Evolutionary conservation across 2,797 vertebrate species (phyloP), one percentile per base, ranked within the genome.

Genomic region (Pseudochirops cupreus): DNA sequence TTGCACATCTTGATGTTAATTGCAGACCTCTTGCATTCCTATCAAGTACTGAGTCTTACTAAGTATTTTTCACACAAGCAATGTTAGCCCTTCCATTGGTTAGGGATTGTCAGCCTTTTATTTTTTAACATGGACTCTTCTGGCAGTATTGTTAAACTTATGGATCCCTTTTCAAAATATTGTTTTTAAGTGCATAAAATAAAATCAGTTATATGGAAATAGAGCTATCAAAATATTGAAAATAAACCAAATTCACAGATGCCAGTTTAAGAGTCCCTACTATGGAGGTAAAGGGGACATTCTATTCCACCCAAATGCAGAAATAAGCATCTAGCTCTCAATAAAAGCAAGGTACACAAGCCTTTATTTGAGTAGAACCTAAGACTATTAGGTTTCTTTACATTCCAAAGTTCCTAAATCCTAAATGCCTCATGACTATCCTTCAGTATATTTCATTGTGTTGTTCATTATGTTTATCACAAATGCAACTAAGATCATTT

Each of bases 311-410:
- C 93, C 13, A 91, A 91, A 93, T 93, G 31, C 52, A 74, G 14
- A 94, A 14, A 90, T 46, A 93, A 28, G 95, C 94, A 46, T 91
- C n/a, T 97, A 96, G 12, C 0, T 31, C 28, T 94, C 96, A 55
- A 95, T 57, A 91, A 39, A 95, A 90, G 53, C 1, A 74, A 39
- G 59, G 92, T 91, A 67, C 94, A 55, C 57, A 92, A 90, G 5
- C 29, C 95, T 95, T 91, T 95, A 54, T 18, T 4, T 74, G 57
- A 18, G 0, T 53, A 33, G 89, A 39, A 91, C 90, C 10, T 92
- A 90, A 82, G 92, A 21, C 46, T 94, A 4, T 13, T 90, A 21
- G 94, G 92, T 56, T 33, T 62, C 56, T 82, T 52, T 96, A 9
- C 74, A 87, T 94, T 21, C 91, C 95, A 96, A 93, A 89, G 24